These are phyloP conservation scores for Sphaeramia orbicularis DNA, from an alignment of 2,797 vertebrate genomes.

Conservation along the genomic window DNA sequence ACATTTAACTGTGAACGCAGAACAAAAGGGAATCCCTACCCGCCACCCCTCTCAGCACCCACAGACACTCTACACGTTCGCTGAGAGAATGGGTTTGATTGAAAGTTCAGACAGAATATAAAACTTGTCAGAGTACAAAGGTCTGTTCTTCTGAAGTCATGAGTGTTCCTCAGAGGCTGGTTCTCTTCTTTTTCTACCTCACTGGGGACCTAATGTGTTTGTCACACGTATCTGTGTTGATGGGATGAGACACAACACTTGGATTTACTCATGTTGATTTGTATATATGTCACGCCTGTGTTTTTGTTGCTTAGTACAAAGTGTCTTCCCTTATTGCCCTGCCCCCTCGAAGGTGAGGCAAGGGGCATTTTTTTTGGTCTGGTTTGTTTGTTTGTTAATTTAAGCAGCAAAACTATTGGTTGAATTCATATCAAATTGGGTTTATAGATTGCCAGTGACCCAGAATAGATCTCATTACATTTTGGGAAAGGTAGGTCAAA, in stretches of 20 bases:
- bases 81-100: conserved; percentile 57
- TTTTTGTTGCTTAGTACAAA: no score
- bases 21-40: conserved; percentile 41
- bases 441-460: no score
- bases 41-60: neutral
- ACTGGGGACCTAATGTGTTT: conserved; percentile 38
- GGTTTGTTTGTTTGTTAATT: no score
- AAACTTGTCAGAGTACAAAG: conserved; percentile 61
- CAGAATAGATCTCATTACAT: no score
- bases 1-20: conserved; percentile 41
- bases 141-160: conserved; percentile 56
- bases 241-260: conserved; percentile 35
- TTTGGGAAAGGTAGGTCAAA: no score
- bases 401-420: no score
- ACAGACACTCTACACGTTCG: neutral
- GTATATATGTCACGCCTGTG: conserved; percentile 25
- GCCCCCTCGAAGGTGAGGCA: no score
- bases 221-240: conserved; percentile 40
- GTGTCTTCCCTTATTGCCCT: no score
- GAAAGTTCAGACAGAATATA: conserved; percentile 69
- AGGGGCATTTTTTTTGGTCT: no score
- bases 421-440: no score
- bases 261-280: neutral
- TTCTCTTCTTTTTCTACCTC: conserved; percentile 36
- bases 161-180: conserved; percentile 50